Evolutionary conservation across 2,797 vertebrate species (phyloP).

Genomic region (Semotilus atromaculatus): DNA sequence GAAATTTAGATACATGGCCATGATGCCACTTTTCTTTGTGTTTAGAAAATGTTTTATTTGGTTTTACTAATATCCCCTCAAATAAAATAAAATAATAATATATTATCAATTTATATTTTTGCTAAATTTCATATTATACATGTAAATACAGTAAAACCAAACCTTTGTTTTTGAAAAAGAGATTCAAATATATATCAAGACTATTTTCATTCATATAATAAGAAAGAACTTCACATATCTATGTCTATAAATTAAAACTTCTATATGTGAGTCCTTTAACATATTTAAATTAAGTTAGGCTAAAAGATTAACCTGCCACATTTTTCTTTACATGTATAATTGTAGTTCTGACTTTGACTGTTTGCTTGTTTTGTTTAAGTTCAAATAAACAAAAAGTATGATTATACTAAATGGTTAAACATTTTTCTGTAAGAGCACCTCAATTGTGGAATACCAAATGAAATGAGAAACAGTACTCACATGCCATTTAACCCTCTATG

Average conservation of each 20-base stretch:
- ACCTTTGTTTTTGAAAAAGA: background rate
- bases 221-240: too few species aligned
- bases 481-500: too few species aligned
- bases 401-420: background rate
- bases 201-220: background rate
- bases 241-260: too few species aligned
- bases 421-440: background rate
- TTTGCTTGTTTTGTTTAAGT: background rate
- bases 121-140: background rate
- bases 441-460: too few species aligned
- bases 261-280: background rate
- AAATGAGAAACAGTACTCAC: too few species aligned
- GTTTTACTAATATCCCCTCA: background rate
- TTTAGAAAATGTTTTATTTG: background rate
- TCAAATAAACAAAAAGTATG: background rate
- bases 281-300: too few species aligned
- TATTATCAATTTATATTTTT: background rate
- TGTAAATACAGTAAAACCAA: background rate
- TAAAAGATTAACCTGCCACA: background rate
- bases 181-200: background rate
- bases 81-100: background rate
- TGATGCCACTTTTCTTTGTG: background rate
- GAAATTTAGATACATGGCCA: too few species aligned
- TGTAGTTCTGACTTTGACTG: background rate
- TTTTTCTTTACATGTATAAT: background rate